A percentile compares a stretch with the other conserved stretches of the same genome.
Evolutionary conservation across 1,140 invertebrate species (phyloP).

Genomic region (Apis laboriosa): DNA sequence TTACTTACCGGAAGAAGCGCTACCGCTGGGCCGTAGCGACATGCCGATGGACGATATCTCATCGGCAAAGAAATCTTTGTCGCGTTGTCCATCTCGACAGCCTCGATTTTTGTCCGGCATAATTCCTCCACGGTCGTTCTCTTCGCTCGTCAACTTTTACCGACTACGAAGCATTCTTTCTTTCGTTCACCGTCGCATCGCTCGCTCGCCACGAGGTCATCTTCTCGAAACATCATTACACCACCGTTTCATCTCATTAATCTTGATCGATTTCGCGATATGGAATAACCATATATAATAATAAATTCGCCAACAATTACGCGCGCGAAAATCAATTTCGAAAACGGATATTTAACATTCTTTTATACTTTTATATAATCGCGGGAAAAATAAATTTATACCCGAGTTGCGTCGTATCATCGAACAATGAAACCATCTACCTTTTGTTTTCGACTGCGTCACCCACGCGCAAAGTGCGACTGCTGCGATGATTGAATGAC

Average conservation of each 20-base stretch:
- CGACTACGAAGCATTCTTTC: constrained; percentile 34
- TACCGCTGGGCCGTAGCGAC: constrained; percentile 85
- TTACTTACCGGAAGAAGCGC: constrained; percentile 85
- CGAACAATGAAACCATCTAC: neutral
- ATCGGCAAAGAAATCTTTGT: constrained; percentile 81
- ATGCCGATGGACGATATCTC: constrained; percentile 89
- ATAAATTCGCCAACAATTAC: neutral
- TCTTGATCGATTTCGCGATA: neutral
- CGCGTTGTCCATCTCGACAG: constrained; percentile 74
- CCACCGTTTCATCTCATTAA: neutral
- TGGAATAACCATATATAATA: neutral
- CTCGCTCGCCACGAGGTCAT: constrained; percentile 34
- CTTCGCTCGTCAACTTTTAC: constrained; percentile 35
- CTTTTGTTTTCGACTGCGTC: neutral
- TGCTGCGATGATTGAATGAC: neutral
- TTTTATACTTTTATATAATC: neutral
- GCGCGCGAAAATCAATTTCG: constrained; percentile 18
- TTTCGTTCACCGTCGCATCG: constrained; percentile 47
- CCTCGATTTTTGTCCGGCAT: constrained; percentile 79
- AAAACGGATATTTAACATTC: neutral
- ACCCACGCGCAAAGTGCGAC: neutral
- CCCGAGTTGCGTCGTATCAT: too few relatives aligned
- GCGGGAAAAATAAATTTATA: neutral
- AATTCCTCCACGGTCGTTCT: constrained; percentile 57
- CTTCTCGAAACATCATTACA: constrained; percentile 35